Conservation (phyloP, 2,888 invertebrate species). For the Ennomos fuscantarius region DNA sequence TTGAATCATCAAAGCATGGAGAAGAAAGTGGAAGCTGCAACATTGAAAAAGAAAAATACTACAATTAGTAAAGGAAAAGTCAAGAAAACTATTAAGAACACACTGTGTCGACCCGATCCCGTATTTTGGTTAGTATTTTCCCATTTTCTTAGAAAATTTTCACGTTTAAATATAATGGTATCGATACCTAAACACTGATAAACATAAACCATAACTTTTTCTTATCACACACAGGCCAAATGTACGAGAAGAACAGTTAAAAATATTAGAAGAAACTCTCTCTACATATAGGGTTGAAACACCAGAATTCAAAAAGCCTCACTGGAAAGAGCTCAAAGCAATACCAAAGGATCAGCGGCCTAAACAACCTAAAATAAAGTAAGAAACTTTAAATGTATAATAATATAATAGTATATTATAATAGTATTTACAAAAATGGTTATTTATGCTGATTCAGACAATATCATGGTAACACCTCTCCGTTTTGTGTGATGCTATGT, state of each 20-base stretch:
- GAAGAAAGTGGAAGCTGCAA: slow-evolving; percentile 57
- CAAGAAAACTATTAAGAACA: slow-evolving; percentile 76
- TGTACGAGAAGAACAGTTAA: slow-evolving; percentile 53
- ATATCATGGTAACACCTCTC: too few relatives aligned
- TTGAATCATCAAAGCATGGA: slow-evolving; percentile 6
- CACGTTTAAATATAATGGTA: too few relatives aligned
- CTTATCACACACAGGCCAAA: slow-evolving; percentile 59
- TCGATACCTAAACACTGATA: too few relatives aligned
- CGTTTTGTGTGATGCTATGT: too few relatives aligned
- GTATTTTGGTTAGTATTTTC: slow-evolving; percentile 59
- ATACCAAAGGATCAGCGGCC: slow-evolving; percentile 71
- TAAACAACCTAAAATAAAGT: slow-evolving; percentile 64
- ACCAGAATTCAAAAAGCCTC: slow-evolving; percentile 65
- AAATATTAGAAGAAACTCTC: slow-evolving; percentile 49
- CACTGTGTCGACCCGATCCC: slow-evolving; percentile 72
- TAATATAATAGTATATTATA: too few relatives aligned
- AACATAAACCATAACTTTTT: not conserved
- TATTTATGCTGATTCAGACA: too few relatives aligned
- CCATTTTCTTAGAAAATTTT: not conserved
- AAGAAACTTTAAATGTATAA: slow-evolving; percentile 35
- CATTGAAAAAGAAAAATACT: slow-evolving; percentile 63
- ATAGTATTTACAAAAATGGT: too few relatives aligned
- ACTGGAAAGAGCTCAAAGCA: slow-evolving; percentile 69
- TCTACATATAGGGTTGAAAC: slow-evolving; percentile 58
- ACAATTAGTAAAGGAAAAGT: slow-evolving; percentile 70